These are phyloP conservation scores for Rostratula benghalensis DNA, from an alignment of 2,113 vertebrate species.

Conservation along the genomic window DNA sequence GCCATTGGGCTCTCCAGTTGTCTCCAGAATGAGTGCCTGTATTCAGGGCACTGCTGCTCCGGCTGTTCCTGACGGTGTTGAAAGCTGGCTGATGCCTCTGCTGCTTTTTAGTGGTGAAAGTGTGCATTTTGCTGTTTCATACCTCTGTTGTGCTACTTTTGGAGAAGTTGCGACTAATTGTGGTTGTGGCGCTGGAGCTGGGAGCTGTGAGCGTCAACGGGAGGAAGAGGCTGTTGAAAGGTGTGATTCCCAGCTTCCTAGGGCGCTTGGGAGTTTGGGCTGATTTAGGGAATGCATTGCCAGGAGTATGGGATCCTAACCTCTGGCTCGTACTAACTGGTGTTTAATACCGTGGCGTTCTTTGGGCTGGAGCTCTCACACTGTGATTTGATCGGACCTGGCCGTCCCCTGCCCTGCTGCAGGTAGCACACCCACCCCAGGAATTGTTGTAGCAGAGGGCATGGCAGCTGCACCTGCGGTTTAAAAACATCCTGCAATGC, in stretches of 20 bases:
- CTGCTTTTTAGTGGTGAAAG: not conserved
- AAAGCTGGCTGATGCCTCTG: not conserved
- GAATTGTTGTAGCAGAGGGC: not conserved
- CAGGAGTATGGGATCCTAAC: not conserved
- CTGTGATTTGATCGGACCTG: fast-evolving
- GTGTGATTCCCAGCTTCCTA: fast-evolving
- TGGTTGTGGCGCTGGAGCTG: fast-evolving
- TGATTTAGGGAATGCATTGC: not conserved
- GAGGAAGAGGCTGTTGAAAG: not conserved
- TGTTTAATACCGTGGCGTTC: fast-evolving
- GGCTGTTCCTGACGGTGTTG: fast-evolving
- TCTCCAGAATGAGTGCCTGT: fast-evolving
- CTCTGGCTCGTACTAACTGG: fast-evolving
- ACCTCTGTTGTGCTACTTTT: fast-evolving
- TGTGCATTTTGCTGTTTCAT: not conserved
- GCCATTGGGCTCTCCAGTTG: fast-evolving
- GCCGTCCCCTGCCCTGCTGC: fast-evolving
- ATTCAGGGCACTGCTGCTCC: fast-evolving
- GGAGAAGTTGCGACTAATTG: not conserved
- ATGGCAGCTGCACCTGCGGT: fast-evolving
- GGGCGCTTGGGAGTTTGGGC: not conserved
- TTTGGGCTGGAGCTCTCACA: fast-evolving
- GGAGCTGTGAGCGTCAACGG: fast-evolving
- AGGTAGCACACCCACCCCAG: fast-evolving
- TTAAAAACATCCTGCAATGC: fast-evolving